A percentile compares a stretch with the other conserved stretches of the same genome.
These are phyloP conservation scores for Malurus elegans DNA, from an alignment of 2,113 vertebrate genomes.

Conservation along the genomic window DNA sequence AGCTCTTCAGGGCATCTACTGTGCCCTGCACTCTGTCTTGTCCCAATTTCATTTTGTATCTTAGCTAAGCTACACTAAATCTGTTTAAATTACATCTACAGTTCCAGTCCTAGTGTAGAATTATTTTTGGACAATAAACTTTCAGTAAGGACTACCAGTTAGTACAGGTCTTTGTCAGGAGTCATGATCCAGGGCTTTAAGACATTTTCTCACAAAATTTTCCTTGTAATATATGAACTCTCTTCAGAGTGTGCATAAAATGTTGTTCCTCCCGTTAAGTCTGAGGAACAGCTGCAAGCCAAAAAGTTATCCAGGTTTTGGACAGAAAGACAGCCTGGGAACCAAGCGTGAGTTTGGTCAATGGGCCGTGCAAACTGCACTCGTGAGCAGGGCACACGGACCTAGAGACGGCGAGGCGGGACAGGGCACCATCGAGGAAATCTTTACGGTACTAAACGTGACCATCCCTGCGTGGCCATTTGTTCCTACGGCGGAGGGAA, in stretches of 20 bases:
- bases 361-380: not conserved
- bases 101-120: not conserved
- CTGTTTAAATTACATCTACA: not conserved
- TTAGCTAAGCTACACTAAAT: not conserved
- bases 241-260: not conserved
- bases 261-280: not conserved
- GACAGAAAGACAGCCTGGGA: not conserved
- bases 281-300: not conserved
- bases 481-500: fast-evolving
- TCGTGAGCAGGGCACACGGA: not conserved
- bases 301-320: not conserved
- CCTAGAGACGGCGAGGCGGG: no score
- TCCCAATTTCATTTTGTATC: not conserved
- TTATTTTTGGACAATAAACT: not conserved
- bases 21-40: not conserved
- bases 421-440: not conserved
- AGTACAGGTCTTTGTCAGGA: not conserved
- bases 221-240: not conserved
- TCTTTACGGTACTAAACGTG: not conserved
- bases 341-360: not conserved
- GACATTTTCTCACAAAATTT: not conserved
- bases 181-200: not conserved
- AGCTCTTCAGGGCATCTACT: not conserved
- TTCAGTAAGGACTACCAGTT: not conserved
- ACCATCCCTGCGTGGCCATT: fast-evolving